Evolutionary conservation across 92 coral and sea anemone genomes (phyloP).

Genomic region (Blastomussa wellsi): DNA sequence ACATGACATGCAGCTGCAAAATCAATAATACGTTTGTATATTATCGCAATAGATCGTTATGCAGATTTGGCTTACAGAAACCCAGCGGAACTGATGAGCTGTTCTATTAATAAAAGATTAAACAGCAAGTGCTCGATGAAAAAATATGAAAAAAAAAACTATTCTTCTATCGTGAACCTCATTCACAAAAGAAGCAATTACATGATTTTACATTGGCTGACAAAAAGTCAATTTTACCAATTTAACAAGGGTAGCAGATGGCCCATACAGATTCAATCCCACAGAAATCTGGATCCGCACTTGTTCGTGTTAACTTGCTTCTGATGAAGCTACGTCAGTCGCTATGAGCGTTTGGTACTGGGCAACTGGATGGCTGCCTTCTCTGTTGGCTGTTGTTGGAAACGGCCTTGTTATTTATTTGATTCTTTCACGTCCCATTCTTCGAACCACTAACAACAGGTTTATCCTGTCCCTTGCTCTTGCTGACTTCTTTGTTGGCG

Average conservation of each 20-base stretch:
- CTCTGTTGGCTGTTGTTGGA: constrained; percentile 26
- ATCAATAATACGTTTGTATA: not conserved
- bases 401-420: constrained; percentile 24
- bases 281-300: not conserved
- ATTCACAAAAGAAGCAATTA: not conserved
- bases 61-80: not conserved
- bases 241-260: constrained; percentile 13
- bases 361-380: constrained; percentile 23
- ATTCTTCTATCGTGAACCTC: not conserved
- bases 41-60: not conserved
- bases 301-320: not conserved
- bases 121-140: not conserved
- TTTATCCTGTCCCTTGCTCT: constrained; percentile 30
- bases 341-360: constrained; percentile 29
- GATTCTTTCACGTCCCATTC: constrained; percentile 1
- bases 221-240: not conserved
- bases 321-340: not conserved
- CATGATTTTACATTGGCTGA: not conserved
- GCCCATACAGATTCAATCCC: not conserved
- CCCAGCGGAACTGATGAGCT: too few species aligned
- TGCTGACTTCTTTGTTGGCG: constrained; percentile 30
- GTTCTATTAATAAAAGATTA: not conserved
- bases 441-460: constrained; percentile 22
- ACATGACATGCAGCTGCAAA: not conserved
- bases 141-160: not conserved